These are phyloP conservation scores for Hydractinia symbiolongicarpus DNA, from an alignment of 30 jellyfish, hydroid and myxozoan species.

Conservation along the genomic window DNA sequence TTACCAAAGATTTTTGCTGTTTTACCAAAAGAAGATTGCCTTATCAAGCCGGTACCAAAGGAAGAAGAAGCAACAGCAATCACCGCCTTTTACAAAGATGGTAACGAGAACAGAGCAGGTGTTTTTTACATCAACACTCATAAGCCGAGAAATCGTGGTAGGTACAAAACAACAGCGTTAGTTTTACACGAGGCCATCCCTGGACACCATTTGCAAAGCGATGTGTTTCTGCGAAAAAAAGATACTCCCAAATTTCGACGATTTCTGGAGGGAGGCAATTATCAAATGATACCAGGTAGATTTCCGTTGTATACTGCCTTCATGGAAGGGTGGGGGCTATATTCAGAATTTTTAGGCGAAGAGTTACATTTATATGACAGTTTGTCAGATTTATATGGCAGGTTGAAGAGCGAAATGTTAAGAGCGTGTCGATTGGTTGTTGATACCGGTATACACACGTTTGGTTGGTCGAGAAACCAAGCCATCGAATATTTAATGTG, in stretches of 20 bases:
- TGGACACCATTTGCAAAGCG: slow-evolving; percentile 19
- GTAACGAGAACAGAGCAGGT: slow-evolving; percentile 14
- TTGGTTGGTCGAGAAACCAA: slow-evolving; percentile 1
- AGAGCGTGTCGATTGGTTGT: slow-evolving; percentile 15
- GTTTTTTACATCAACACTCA: neutral
- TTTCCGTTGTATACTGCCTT: slow-evolving; percentile 11
- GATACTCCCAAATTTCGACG: slow-evolving; percentile 13
- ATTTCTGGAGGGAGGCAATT: neutral
- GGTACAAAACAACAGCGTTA: slow-evolving; percentile 3
- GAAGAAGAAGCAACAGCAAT: neutral
- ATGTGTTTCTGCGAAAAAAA: neutral
- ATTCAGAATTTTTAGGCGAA: slow-evolving; percentile 14
- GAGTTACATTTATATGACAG: slow-evolving; percentile 4
- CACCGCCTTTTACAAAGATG: slow-evolving; percentile 2
- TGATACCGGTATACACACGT: slow-evolving; percentile 15
- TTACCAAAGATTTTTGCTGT: slow-evolving; percentile 10
- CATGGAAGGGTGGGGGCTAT: slow-evolving; percentile 13
- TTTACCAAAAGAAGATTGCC: slow-evolving; percentile 7
- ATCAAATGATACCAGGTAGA: neutral
- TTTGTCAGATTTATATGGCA: neutral
- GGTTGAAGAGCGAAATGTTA: slow-evolving; percentile 6
- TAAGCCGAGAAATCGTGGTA: neutral
- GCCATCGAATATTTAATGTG: neutral
- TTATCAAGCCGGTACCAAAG: slow-evolving; percentile 3
- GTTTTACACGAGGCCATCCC: slow-evolving; percentile 8